Evolutionary conservation across 2,113 vertebrate species (phyloP).

Genomic region (Chloebia gouldiae): DNA sequence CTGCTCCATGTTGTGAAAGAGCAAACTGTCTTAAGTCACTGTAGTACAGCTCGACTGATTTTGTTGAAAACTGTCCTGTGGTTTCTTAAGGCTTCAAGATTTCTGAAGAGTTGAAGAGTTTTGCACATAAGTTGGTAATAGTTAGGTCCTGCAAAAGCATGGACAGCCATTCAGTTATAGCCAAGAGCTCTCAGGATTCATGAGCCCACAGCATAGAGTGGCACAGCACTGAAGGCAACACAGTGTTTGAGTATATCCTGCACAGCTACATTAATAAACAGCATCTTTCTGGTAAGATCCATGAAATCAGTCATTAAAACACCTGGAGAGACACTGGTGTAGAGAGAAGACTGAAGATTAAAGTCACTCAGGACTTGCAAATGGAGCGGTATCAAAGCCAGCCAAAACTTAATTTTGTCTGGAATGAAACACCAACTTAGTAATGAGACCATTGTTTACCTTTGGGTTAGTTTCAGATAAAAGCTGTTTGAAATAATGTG

Average conservation of each 20-base stretch:
- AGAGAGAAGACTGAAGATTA: not conserved
- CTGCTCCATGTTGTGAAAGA: accelerated
- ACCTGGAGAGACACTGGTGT: not conserved
- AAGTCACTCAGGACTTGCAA: not conserved
- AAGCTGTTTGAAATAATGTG: not conserved
- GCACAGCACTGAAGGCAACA: accelerated
- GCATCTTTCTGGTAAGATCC: not conserved
- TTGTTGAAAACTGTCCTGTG: not conserved
- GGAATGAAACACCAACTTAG: not conserved
- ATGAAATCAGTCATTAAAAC: not conserved
- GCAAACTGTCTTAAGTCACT: not conserved
- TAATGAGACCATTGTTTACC: not conserved
- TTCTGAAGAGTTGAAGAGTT: not conserved
- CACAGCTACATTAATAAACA: not conserved
- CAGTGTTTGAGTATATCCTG: not conserved
- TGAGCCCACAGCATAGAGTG: not conserved
- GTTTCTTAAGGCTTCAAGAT: not conserved
- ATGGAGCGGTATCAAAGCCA: not conserved
- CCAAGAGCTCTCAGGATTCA: not conserved
- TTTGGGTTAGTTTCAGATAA: not conserved
- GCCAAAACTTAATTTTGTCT: not conserved
- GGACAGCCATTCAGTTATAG: accelerated
- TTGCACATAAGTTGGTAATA: accelerated
- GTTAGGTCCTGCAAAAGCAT: not conserved
- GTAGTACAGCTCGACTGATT: not conserved